These are phyloP conservation scores for Lepidurus arcticus DNA, from an alignment of 1,140 invertebrate genomes.

Conservation along the genomic window DNA sequence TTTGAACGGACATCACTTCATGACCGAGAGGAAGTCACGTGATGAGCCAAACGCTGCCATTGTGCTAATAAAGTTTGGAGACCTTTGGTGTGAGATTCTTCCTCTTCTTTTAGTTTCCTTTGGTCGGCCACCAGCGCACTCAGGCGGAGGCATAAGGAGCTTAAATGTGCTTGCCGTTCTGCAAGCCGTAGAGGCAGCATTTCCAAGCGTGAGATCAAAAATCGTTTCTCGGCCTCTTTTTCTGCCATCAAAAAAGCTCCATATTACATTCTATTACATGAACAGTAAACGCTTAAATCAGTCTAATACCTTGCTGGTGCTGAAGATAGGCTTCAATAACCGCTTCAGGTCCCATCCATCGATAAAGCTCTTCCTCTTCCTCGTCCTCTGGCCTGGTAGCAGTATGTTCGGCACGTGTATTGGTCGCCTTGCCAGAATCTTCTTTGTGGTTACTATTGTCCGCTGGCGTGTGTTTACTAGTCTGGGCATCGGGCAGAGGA, in stretches of 20 bases:
- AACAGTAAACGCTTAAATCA: not conserved
- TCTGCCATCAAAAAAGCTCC: not conserved
- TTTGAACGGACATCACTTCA: not conserved
- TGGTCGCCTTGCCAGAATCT: not conserved
- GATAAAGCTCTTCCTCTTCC: constrained; percentile 31
- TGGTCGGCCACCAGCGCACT: constrained; percentile 30
- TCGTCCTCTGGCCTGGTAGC: not conserved
- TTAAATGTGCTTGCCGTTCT: constrained; percentile 31
- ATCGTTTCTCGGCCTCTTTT: constrained; percentile 27
- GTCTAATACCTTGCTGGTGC: constrained; percentile 43
- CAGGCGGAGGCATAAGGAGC: constrained; percentile 31
- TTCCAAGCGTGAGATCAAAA: constrained; percentile 26
- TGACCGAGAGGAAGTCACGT: not conserved
- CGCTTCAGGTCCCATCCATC: constrained; percentile 43
- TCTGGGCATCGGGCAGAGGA: not conserved
- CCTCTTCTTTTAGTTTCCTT: constrained; percentile 28
- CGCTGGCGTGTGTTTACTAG: not conserved
- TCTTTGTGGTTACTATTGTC: constrained; percentile 23
- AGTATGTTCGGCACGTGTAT: not conserved
- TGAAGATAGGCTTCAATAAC: constrained; percentile 45
- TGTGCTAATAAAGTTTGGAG: constrained; percentile 6
- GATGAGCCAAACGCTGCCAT: not conserved
- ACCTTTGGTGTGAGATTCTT: constrained; percentile 22
- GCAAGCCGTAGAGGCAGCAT: constrained; percentile 29
- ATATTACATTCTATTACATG: not conserved